Conservation (phyloP, 1,140 invertebrate species). For the Rhagoletis zephyria region DNA sequence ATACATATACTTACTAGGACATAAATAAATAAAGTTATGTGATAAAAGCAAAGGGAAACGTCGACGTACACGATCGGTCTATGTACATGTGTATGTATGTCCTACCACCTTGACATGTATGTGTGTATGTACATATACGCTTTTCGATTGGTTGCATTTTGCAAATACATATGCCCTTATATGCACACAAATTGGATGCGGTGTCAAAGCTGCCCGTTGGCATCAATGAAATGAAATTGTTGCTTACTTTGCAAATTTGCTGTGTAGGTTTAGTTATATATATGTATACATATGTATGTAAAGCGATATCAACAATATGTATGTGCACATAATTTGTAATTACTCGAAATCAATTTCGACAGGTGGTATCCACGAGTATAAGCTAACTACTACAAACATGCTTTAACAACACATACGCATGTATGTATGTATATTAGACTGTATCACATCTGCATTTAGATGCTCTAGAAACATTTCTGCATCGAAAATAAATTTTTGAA, state of each 20-base stretch:
- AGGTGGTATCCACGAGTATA: background rate
- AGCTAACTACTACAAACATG: background rate
- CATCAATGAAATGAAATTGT: conserved; percentile 9
- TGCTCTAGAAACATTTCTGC: background rate
- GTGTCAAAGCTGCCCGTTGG: conserved; percentile 19
- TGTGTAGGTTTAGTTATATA: background rate
- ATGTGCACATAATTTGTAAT: background rate
- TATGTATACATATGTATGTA: background rate
- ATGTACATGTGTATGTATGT: background rate
- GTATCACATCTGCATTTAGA: background rate
- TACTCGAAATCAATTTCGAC: background rate
- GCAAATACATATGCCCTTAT: background rate
- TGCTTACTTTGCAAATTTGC: background rate
- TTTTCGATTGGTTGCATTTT: background rate
- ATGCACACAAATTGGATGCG: background rate
- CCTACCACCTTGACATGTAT: background rate
- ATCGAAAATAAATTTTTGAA: no score
- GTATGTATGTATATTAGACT: no score
- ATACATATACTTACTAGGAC: no score
- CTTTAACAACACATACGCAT: no score
- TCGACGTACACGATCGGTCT: background rate
- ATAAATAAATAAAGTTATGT: no score
- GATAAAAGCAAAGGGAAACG: no score
- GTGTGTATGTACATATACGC: background rate
- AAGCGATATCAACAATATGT: background rate